phyloP scores from a whole-genome alignment of 2,888 invertebrate species.

The Strigamia maritima region DNA sequence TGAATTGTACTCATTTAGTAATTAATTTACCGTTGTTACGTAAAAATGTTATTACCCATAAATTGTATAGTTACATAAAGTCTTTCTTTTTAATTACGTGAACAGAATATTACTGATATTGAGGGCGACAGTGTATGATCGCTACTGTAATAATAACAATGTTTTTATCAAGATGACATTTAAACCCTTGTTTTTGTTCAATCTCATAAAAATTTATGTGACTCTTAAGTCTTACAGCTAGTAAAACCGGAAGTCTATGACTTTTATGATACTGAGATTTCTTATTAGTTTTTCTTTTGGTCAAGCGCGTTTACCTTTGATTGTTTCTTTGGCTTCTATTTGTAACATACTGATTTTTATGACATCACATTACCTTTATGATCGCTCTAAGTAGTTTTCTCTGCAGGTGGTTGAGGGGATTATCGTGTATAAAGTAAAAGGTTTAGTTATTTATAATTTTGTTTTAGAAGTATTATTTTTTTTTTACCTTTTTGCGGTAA shows the following conservation, averaged over 20 bases:
- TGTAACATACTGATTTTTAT: constrained; percentile 15
- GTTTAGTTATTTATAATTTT: not conserved
- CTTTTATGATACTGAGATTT: constrained; percentile 1
- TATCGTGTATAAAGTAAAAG: not conserved
- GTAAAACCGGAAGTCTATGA: not conserved
- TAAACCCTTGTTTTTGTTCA: constrained; percentile 10
- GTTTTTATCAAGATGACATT: constrained; percentile 3
- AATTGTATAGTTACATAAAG: not conserved
- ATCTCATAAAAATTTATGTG: constrained; percentile 5
- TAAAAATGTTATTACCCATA: not conserved
- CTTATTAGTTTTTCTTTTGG: not conserved
- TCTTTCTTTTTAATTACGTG: not conserved
- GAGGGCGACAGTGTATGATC: not conserved
- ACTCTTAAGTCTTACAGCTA: not conserved
- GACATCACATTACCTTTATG: not conserved
- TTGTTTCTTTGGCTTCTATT: constrained; percentile 10
- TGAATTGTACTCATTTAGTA: not conserved
- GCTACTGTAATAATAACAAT: not conserved
- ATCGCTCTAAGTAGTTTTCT: not conserved
- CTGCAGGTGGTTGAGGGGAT: not conserved
- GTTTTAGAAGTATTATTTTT: not conserved
- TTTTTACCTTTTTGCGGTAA: not conserved
- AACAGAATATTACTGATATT: not conserved
- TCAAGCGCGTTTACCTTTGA: not conserved
- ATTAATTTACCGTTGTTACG: not conserved